Base-by-base conservation (phyloP, 2,113 vertebrate species). In the Epinephelus cyanopodus region DNA sequence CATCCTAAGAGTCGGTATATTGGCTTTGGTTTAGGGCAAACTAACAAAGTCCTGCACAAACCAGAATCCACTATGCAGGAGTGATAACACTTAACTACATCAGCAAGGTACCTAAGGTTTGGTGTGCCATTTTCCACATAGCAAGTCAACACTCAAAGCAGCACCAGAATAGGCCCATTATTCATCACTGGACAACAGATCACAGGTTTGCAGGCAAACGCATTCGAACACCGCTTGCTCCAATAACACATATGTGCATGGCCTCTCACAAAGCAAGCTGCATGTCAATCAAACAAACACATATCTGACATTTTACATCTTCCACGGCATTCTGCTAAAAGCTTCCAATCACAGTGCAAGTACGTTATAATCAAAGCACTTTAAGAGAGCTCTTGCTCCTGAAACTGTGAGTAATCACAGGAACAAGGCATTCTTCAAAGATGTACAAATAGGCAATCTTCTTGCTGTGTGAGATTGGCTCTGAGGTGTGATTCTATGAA, bases 241-340 rank as follows among this genome's bases (percentile, higher is more conserved):
- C 21, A 10, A 79, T 27, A 62, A 74, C 17, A 74, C 66, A 65
- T 4, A 14, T 64, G 29, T 62, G 57, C 27, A 11, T 1, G 4
- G 25, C 7, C 5, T 50, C 18, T 21, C 42, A 10, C n/a, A 73
- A 48, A 65, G 9, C 4, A 37, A 19, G 27, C 50, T 54, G 4
- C 62, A 37, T 48, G 48, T 64, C 2, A 79, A 69, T 85, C 82
- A 61, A 33, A 83, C 57, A 78, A 79, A 78, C 63, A 78, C 45
- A 78, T 37, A 54, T 66, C 47, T 88, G 71, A 75, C 81, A 82
- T 84, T 86, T 86, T 62, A 53, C 54, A 68, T 88, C 77, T 77
- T 64, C 62, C 14, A 14, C 87, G 77, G 82, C 83, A 91, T 92
- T 91, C 89, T 66, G 19, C 21, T 82, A 82, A 91, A 90, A 81